Conservation (phyloP, 2,113 vertebrate species). For the Pseudopipra pipra region DNA sequence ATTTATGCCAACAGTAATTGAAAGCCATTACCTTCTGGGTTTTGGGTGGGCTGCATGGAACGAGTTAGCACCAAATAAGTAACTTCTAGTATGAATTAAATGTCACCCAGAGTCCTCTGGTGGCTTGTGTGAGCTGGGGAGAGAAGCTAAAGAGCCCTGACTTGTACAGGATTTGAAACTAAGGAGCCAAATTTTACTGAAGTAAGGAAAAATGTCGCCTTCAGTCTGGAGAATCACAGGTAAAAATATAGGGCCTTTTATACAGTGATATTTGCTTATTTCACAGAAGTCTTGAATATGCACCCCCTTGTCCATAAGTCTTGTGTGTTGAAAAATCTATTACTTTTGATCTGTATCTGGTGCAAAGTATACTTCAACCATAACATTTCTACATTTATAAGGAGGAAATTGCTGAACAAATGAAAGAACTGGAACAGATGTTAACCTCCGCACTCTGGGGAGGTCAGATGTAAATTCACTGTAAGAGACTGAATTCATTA, state of each 20-base stretch:
- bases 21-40: neutral
- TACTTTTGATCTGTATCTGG: neutral
- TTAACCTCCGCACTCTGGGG: neutral
- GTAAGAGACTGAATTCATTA: neutral
- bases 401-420: neutral
- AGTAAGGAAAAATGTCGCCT: neutral
- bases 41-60: slow-evolving; percentile 8
- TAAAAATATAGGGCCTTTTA: neutral
- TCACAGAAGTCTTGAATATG: neutral
- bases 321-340: neutral
- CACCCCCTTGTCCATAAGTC: neutral
- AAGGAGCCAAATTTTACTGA: neutral
- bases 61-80: neutral
- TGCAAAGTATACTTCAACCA: neutral
- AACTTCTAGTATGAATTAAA: neutral
- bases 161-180: neutral
- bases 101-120: neutral
- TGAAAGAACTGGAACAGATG: neutral
- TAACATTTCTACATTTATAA: neutral
- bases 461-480: neutral
- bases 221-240: neutral
- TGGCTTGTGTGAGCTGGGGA: neutral
- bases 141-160: neutral
- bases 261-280: neutral
- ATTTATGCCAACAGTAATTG: neutral